Evolutionary conservation across 2,888 invertebrate species (phyloP).

Genomic region (Pterobdella sp.): DNA sequence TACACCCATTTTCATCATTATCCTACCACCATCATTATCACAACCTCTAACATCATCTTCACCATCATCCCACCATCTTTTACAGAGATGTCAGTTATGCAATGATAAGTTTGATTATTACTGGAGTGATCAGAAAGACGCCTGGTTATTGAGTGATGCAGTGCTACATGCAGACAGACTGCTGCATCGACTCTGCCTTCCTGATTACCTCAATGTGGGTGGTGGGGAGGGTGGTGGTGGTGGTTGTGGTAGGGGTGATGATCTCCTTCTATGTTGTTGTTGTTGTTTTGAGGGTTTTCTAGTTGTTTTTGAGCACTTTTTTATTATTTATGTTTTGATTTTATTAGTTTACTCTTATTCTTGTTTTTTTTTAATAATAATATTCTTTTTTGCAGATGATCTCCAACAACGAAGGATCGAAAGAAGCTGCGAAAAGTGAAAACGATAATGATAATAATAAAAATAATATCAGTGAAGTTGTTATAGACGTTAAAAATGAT

Average conservation of each 20-base stretch:
- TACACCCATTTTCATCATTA: neutral
- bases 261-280: too few relatives aligned
- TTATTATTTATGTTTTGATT: too few relatives aligned
- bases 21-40: neutral
- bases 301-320: too few relatives aligned
- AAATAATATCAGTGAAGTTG: neutral
- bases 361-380: too few relatives aligned
- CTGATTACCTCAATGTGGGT: neutral
- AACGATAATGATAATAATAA: too few relatives aligned
- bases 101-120: neutral
- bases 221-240: constrained; percentile 6
- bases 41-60: neutral
- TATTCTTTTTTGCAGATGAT: too few relatives aligned
- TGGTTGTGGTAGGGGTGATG: neutral
- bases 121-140: constrained; percentile 10
- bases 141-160: constrained; percentile 2
- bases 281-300: too few relatives aligned
- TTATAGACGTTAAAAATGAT: neutral
- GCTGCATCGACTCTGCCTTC: neutral
- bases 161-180: neutral
- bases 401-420: too few relatives aligned
- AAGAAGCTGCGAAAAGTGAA: too few relatives aligned
- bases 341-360: too few relatives aligned
- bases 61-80: neutral
- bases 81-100: neutral